Percentiles rank a stretch among this genome's conserved stretches.
These are phyloP conservation scores for Ectobius pallidus DNA, from an alignment of 2,888 invertebrate species.

Conservation along the genomic window DNA sequence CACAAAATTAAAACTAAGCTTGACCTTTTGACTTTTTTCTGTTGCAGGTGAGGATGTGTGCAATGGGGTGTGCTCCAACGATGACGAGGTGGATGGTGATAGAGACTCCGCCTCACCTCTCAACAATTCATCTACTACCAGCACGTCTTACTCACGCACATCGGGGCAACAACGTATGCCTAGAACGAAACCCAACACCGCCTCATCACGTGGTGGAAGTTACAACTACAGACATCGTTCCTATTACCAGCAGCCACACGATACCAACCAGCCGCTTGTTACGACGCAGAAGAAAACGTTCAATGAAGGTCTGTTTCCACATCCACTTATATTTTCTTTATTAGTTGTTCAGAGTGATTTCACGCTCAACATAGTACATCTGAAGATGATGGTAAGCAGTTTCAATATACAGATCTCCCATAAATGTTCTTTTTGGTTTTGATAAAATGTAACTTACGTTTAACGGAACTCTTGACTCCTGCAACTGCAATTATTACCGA, in stretches of 20 bases:
- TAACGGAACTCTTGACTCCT: too few relatives aligned
- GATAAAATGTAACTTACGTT: too few relatives aligned
- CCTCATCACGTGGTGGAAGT: constrained; percentile 19
- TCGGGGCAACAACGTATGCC: constrained; percentile 25
- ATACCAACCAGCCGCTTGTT: constrained; percentile 41
- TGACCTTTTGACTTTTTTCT: too few relatives aligned
- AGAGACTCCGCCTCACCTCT: constrained; percentile 31
- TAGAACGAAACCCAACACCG: constrained; percentile 8
- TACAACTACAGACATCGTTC: constrained; percentile 33
- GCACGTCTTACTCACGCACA: constrained; percentile 29
- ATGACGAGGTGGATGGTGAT: constrained; percentile 39
- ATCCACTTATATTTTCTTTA: too few relatives aligned
- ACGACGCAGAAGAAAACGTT: constrained; percentile 57
- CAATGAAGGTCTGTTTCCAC: constrained; percentile 59
- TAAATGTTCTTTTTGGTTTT: too few relatives aligned
- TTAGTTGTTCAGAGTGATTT: neutral
- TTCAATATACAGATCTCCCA: too few relatives aligned
- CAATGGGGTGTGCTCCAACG: constrained; percentile 38
- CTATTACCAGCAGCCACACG: constrained; percentile 26
- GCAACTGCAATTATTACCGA: too few relatives aligned
- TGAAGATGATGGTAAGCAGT: too few relatives aligned
- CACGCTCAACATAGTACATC: too few relatives aligned
- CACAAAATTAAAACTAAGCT: too few relatives aligned
- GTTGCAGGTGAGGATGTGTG: constrained; percentile 27
- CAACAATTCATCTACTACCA: neutral